Conservation (phyloP, 2,113 vertebrate species). For the Xiphias gladius region DNA sequence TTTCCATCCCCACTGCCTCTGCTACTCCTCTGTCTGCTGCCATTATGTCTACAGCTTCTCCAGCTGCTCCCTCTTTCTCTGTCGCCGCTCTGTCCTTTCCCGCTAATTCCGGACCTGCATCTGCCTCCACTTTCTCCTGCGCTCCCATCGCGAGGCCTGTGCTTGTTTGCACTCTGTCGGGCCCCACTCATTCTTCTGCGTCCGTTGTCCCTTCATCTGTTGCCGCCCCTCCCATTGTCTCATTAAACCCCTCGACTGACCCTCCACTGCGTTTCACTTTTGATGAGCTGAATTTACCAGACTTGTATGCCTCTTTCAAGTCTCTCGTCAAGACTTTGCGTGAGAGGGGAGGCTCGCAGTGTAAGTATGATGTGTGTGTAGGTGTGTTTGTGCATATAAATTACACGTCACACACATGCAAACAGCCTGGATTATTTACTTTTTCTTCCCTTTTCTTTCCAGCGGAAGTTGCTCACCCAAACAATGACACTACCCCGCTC, state of each 20-base stretch:
- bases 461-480: conserved; percentile 84
- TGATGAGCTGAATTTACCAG: conserved; percentile 93
- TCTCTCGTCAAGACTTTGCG: conserved; percentile 94
- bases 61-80: conserved; percentile 46
- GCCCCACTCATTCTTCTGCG: conserved; percentile 8
- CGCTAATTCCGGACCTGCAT: conserved; percentile 19
- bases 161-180: conserved; percentile 27
- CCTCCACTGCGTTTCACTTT: conserved; percentile 93
- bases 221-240: neutral
- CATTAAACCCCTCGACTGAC: conserved; percentile 83
- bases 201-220: neutral
- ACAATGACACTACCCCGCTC: conserved; percentile 84
- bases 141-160: conserved; percentile 48
- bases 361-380: conserved; percentile 78
- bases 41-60: conserved; percentile 20
- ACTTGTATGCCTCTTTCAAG: conserved; percentile 95
- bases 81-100: conserved; percentile 42
- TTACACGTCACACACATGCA: neutral
- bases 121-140: conserved; percentile 50
- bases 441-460: conserved; percentile 12
- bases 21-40: conserved; percentile 28
- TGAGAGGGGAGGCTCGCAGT: conserved; percentile 91
- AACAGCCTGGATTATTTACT: neutral
- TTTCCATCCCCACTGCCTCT: conserved; percentile 10
- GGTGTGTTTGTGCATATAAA: neutral